A percentile compares a stretch with the other conserved stretches of the same genome.
These are phyloP conservation scores for Capitella teleta DNA, from an alignment of 1,140 invertebrate species.

Conservation along the genomic window DNA sequence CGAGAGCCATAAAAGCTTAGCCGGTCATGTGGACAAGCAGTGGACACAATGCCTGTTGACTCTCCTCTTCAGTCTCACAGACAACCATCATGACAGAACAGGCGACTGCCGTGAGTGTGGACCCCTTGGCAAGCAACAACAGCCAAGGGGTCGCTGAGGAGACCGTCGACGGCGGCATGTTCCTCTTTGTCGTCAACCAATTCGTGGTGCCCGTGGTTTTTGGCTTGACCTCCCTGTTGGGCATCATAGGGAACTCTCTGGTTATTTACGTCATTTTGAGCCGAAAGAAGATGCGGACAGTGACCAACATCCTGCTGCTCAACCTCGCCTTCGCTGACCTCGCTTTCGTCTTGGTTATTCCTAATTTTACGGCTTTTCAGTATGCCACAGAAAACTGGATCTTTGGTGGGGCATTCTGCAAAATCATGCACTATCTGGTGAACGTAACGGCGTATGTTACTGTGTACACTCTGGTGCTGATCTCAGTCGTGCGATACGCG, in stretches of 20 bases:
- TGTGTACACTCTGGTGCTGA: conserved; percentile 83
- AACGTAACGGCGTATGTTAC: conserved; percentile 75
- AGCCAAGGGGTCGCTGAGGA: too few species aligned
- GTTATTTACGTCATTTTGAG: conserved; percentile 69
- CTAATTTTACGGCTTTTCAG: conserved; percentile 49
- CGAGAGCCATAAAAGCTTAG: too few species aligned
- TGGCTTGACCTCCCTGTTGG: conserved; percentile 12
- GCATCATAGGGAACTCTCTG: conserved; percentile 59
- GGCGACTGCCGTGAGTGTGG: too few species aligned
- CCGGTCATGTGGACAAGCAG: neutral
- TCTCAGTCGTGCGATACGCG: conserved; percentile 66
- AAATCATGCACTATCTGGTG: conserved; percentile 15
- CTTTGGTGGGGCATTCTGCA: conserved; percentile 12
- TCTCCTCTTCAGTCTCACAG: too few species aligned
- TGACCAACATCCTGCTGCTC: conserved; percentile 73
- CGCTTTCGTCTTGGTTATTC: conserved; percentile 72
- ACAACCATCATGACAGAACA: too few species aligned
- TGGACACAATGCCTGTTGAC: neutral
- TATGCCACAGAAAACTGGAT: conserved; percentile 10
- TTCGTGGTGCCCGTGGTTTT: conserved; percentile 9
- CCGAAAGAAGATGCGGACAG: conserved; percentile 61
- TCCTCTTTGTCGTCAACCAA: conserved; percentile 6
- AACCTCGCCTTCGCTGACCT: conserved; percentile 73
- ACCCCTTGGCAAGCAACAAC: too few species aligned
- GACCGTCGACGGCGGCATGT: too few species aligned